A percentile compares a stretch with the other conserved stretches of the same genome.
Evolutionary conservation across 2,888 invertebrate genomes (phyloP).

Genomic region (Drosophila pseudotakahashii): DNA sequence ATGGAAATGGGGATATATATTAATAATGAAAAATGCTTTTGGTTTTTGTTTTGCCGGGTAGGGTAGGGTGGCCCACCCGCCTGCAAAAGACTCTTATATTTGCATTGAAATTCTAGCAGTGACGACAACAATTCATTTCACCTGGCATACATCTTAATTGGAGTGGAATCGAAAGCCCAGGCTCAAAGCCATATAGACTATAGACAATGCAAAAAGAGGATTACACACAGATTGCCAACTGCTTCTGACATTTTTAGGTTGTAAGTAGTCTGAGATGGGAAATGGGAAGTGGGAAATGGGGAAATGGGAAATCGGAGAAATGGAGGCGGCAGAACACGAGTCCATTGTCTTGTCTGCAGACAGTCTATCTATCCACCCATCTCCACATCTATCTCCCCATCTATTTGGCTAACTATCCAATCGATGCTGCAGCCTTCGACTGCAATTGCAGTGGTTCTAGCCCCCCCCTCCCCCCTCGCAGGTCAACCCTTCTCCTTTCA

Average conservation of each 20-base stretch:
- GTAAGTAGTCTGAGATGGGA: conserved; percentile 33
- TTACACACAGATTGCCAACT: conserved; percentile 40
- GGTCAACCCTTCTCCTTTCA: background rate
- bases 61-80: background rate
- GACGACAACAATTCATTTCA: conserved; percentile 40
- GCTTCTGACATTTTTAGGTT: conserved; percentile 47
- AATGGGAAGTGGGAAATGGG: background rate
- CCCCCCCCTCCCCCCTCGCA: too few relatives aligned
- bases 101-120: conserved; percentile 30
- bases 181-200: conserved; percentile 12
- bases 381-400: conserved; percentile 10
- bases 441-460: conserved; percentile 48
- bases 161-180: conserved; percentile 50
- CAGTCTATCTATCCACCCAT: conserved; percentile 46
- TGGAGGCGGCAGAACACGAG: conserved; percentile 20
- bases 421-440: conserved; percentile 55
- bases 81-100: conserved; percentile 46
- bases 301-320: conserved; percentile 3
- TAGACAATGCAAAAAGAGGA: conserved; percentile 36
- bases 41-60: too few relatives aligned
- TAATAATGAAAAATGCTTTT: conserved; percentile 43
- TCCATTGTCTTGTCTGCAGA: conserved; percentile 62
- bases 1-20: conserved; percentile 21
- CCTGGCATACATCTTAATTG: conserved; percentile 53
- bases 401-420: conserved; percentile 28